Base-by-base conservation (phyloP, 2,888 invertebrate genomes). In the Mythimna albipuncta region DNA sequence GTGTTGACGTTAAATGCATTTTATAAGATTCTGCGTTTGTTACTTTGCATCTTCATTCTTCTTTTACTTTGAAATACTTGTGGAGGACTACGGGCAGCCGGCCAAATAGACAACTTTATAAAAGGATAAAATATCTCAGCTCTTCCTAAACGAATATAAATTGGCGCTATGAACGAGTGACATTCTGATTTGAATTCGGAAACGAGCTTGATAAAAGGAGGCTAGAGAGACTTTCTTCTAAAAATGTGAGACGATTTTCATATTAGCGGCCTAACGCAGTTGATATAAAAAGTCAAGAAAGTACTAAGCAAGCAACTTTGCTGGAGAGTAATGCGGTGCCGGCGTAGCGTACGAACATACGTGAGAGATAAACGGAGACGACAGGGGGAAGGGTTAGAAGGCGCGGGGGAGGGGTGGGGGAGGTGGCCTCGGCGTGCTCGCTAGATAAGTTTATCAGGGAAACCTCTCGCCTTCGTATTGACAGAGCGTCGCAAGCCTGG, bases 401-500 rank as follows among this genome's bases (percentile, higher is more conserved):
- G 85, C 85, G 80, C 84, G 89, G 83, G 74, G 13, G n/a, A 44
- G 59, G 54, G 41, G 88, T 82, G 83, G 1, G 26, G 35, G 11
- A 35, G 41, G 88, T 85, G 84, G 38, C 26, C 59, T 47, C 59
- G 78, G 83, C 81, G 85, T 89, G 88, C 89, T 91, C 77, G 89
- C 88, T 89, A 94, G 94, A 95, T 96, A 96, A 96, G 94, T 96
- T 96, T 96, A 96, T 96, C 96, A 95, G 93, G 91, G 93, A 94
- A 95, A 94, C 94, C 95, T 95, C 94, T 95, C 94, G 94, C 93
- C 93, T 93, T 91, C 92, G 93, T 96, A 96, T 96, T 96, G 96
- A 96, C 95, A 95, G 94, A 95, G 92, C 95, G 93, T 93, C 94
- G 95, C 93, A 92, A 91, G 93, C 91, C 89, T 90, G 93, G 92